Evolutionary conservation across 1,140 invertebrate species (phyloP), one percentile per base, ranked within the genome.

Genomic region (Batillaria attramentaria): DNA sequence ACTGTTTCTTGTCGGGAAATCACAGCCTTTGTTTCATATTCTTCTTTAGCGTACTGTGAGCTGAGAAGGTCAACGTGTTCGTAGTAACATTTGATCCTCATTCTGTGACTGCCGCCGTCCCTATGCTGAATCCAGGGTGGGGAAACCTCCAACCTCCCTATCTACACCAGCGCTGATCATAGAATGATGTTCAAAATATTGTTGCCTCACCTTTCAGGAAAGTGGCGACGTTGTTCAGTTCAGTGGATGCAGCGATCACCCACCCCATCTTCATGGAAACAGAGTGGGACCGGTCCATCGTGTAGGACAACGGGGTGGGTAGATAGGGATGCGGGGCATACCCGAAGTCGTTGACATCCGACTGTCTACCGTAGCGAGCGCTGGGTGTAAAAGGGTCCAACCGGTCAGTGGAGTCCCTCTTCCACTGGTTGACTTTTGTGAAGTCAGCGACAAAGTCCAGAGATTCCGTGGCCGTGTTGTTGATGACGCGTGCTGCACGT

Each of bases 341-440:
- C 6, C 50, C 62, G 16, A 72, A 39, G 60, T 75, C 68, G 66
- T 65, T 72, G 18, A 62, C 37, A 50, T 72, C 76, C 39, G 57
- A 35, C 31, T 74, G 42, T 28, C 62, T 73, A 16, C 50, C 78
- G 57, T 72, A 82, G 28, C 80, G 57, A 35, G 60, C 70, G 33
- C 75, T 60, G 41, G 86, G 82, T 6, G 84, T 81, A 68, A 82
- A 87, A 1, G 88, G 88, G 50, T 84, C 79, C 65, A 83, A 90
- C 39, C 42, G 57, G 70, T 88, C 89, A 3, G 28, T 33, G 6
- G 80, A 73, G 62, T 83, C 86, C 16, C 88, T 60, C 46, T 86
- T 86, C 81, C 84, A 88, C 72, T 87, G 84, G 46, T 85, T 81
- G 10, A 66, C 76, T 65, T 65, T 84, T 1, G 65, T 73, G 62